Conservation (phyloP, 2,888 invertebrate species). For the Bedellia somnulentella region DNA sequence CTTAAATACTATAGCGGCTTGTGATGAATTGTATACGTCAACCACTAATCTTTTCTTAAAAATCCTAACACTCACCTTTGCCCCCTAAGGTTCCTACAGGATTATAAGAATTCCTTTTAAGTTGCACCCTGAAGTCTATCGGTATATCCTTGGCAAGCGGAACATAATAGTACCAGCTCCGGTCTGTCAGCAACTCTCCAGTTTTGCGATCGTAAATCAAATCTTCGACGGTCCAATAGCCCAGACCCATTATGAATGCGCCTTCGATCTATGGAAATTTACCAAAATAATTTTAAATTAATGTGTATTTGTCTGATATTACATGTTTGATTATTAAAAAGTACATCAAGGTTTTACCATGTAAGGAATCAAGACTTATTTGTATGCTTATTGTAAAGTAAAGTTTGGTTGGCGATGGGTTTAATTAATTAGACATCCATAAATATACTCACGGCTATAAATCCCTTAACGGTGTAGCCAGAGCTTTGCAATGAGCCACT, state of each 20-base stretch:
- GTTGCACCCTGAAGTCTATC: slow-evolving; percentile 60
- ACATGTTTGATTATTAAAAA: no score
- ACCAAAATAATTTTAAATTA: no score
- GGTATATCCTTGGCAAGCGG: slow-evolving; percentile 68
- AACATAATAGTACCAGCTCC: slow-evolving; percentile 70
- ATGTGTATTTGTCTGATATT: no score
- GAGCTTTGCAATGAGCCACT: no score
- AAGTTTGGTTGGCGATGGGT: neutral
- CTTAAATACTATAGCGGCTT: neutral
- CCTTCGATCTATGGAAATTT: slow-evolving; percentile 60
- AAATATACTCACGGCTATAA: no score
- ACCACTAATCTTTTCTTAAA: neutral
- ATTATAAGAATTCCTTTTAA: slow-evolving; percentile 60
- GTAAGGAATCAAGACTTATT: neutral
- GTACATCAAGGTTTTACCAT: no score
- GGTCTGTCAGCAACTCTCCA: slow-evolving; percentile 63
- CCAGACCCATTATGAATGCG: slow-evolving; percentile 67
- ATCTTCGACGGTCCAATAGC: slow-evolving; percentile 68
- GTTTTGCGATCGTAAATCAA: slow-evolving; percentile 55
- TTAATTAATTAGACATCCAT: neutral
- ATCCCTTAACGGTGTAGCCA: no score
- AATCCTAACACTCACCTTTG: slow-evolving; percentile 34
- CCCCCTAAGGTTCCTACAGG: slow-evolving; percentile 58
- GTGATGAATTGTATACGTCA: neutral
- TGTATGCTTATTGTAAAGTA: neutral